Evolutionary conservation across 2,797 vertebrate genomes (phyloP), one percentile per base, ranked within the genome.

Genomic region (Acropternis orthonyx): DNA sequence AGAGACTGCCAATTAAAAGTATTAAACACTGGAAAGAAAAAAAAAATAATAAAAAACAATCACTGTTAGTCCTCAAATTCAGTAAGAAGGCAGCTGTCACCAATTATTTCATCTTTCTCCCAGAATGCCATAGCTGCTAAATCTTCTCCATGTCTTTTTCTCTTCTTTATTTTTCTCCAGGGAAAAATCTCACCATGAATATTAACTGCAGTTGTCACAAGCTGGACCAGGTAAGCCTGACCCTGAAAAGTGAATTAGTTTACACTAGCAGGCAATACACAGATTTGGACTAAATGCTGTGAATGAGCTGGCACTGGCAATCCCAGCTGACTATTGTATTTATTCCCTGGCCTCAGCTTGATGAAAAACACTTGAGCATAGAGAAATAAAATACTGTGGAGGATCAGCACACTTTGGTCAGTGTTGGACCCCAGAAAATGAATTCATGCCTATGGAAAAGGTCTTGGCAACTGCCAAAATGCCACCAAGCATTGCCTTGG

Each of bases 401-500:
- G 27, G 24, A 68, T 58, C 72, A 74, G 23, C 16, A 30, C 10
- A 17, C 15, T 21, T 63, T 44, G 27, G 14, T n/a, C 1, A 0
- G 3, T 6, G 0, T 3, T 46, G 24, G 32, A n/a, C 5, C 14
- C 16, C 2, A 19, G 20, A 79, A 61, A 34, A 90, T 15, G 37
- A 13, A 17, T 51, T 66, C 1, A 1, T 4, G 0, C 21, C 39
- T 34, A 27, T 8, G 52, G 30, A 12, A 71, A 65, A 12, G 7
- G 37, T 41, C 19, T 34, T 3, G 1, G 14, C 1, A 2, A 2
- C 8, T 41, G 32, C 14, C 12, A 44, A 46, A 71, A 41, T 26
- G 26, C 4, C 56, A 41, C 32, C 13, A 7, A 44, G 34, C 6
- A 51, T 23, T 13, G 8, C 30, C 26, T 61, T 41, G n/a, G 23